Percentiles rank a stretch among this genome's conserved stretches.
phyloP scores from a whole-genome alignment of 2,888 invertebrate species.

The Phalera bucephala region DNA sequence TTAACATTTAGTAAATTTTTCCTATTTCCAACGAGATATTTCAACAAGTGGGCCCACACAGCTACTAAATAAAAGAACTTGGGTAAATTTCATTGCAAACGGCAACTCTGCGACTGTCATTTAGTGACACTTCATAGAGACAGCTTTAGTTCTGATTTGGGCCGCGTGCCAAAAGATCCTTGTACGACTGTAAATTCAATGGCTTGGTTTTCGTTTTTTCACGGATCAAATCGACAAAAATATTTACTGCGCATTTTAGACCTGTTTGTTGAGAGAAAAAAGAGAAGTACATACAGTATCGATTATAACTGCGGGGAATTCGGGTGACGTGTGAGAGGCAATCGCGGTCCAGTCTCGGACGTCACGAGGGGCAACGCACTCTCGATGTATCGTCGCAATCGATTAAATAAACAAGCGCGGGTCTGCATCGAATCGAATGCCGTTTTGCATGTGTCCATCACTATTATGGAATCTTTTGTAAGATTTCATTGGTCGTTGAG shows the following conservation, averaged over 20 bases:
- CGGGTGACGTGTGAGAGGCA: conserved; percentile 47
- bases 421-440: conserved; percentile 34
- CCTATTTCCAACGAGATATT: too few relatives aligned
- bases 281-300: conserved; percentile 18
- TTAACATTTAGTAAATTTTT: too few relatives aligned
- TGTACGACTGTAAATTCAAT: too few relatives aligned
- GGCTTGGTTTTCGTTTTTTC: too few relatives aligned
- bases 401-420: conserved; percentile 45
- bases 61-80: too few relatives aligned
- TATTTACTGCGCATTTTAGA: conserved; percentile 1
- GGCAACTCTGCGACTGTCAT: too few relatives aligned
- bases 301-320: conserved; percentile 34
- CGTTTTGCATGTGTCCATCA: conserved; percentile 21
- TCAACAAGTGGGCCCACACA: too few relatives aligned
- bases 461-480: conserved; percentile 10
- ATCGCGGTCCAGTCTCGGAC: conserved; percentile 26
- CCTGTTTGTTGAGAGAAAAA: conserved; percentile 5
- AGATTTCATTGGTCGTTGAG: background rate
- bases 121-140: too few relatives aligned
- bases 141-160: too few relatives aligned
- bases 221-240: too few relatives aligned
- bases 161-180: too few relatives aligned
- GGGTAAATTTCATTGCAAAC: too few relatives aligned
- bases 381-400: conserved; percentile 40
- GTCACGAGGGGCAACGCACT: conserved; percentile 56